phyloP scores from a whole-genome alignment of 1,140 invertebrate species.

The Aporrectodea caliginosa region DNA sequence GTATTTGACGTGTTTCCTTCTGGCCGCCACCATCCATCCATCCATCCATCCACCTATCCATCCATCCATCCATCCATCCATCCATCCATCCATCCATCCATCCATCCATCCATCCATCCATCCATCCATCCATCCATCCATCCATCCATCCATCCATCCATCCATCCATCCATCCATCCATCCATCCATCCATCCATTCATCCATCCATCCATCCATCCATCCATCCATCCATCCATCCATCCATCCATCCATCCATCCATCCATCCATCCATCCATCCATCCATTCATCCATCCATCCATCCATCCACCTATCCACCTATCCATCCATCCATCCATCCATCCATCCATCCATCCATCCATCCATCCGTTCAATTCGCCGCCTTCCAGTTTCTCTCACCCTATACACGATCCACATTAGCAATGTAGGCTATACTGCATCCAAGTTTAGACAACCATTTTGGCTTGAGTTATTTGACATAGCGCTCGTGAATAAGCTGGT shows the following conservation, averaged over 20 bases:
- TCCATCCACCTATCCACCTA: too few relatives aligned
- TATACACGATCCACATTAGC: not conserved
- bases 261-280: too few relatives aligned
- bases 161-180: too few relatives aligned
- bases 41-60: too few relatives aligned
- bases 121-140: not conserved
- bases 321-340: too few relatives aligned
- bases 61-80: not conserved
- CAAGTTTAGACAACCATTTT: not conserved
- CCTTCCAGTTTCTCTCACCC: too few relatives aligned
- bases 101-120: too few relatives aligned
- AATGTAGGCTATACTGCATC: not conserved
- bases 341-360: too few relatives aligned
- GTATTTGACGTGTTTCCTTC: not conserved
- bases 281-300: too few relatives aligned
- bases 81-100: constrained; percentile 11
- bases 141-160: too few relatives aligned
- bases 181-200: too few relatives aligned
- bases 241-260: not conserved
- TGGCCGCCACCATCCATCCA: not conserved
- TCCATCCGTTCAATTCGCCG: too few relatives aligned
- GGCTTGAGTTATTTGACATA: not conserved
- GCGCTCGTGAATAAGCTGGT: not conserved
- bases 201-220: not conserved
- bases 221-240: not conserved